Conservation (phyloP, 2,797 vertebrate genomes). For the Lepilemur septentrionalis region DNA sequence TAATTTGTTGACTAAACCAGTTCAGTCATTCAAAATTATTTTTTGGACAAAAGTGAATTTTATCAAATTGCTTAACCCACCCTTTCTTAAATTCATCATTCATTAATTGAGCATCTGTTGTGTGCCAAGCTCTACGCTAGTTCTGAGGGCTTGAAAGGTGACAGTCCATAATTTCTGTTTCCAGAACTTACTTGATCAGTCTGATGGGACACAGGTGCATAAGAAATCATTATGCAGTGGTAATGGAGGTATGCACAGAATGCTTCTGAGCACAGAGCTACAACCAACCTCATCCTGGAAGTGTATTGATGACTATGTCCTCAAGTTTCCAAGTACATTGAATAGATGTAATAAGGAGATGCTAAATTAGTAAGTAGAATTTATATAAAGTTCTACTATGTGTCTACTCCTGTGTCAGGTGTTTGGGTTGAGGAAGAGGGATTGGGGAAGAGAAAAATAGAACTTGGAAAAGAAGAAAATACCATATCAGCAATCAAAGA, state of each 20-base stretch:
- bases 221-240: not conserved
- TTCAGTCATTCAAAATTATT: not conserved
- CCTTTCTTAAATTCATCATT: constrained; percentile 13
- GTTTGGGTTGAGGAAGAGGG: not conserved
- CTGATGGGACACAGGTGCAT: too few species aligned
- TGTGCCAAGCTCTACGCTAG: not conserved
- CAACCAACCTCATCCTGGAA: not conserved
- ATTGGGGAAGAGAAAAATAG: not conserved
- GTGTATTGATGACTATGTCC: not conserved
- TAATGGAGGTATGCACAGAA: not conserved
- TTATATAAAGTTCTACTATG: not conserved
- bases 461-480: not conserved
- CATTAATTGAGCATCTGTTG: not conserved
- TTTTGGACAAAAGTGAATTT: not conserved
- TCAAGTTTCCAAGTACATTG: not conserved
- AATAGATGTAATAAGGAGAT: not conserved
- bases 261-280: not conserved
- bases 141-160: not conserved
- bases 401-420: not conserved
- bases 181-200: not conserved
- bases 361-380: not conserved
- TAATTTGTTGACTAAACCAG: not conserved
- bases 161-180: not conserved
- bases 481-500: not conserved
- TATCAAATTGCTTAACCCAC: not conserved